Conservation (phyloP, 1,140 invertebrate genomes). For the Trachymyrmex cornetzi region DNA sequence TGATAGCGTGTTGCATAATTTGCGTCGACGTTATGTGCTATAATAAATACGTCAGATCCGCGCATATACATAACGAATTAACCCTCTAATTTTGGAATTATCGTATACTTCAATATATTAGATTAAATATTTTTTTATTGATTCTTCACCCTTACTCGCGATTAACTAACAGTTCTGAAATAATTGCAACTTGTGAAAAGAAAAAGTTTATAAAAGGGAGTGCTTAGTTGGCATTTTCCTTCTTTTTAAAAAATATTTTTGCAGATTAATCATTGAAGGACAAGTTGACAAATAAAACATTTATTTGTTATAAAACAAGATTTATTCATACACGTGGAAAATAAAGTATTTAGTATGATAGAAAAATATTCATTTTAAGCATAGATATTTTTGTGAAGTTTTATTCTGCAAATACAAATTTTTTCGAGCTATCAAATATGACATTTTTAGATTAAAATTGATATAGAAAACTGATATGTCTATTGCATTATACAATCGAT, state of each 20-base stretch:
- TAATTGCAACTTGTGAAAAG: background rate
- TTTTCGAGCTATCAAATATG: background rate
- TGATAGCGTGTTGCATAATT: slow-evolving; percentile 37
- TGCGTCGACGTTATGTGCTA: background rate
- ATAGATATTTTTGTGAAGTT: background rate
- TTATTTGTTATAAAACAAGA: too few species aligned
- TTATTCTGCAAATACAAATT: background rate
- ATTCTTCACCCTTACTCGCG: background rate
- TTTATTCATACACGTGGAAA: background rate
- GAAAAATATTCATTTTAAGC: background rate
- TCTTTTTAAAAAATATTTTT: background rate
- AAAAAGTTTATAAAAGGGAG: background rate
- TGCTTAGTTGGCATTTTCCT: background rate
- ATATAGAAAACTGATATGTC: background rate
- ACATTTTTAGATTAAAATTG: background rate
- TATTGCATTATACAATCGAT: background rate
- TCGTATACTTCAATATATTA: background rate
- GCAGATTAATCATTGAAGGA: background rate
- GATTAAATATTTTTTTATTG: too few species aligned
- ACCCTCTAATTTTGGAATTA: background rate
- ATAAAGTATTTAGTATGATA: slow-evolving; percentile 5
- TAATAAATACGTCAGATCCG: slow-evolving; percentile 18
- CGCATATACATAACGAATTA: slow-evolving; percentile 8
- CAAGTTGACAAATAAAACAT: background rate
- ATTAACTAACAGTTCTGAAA: background rate